These are phyloP conservation scores for Eriocheir sinensis DNA, from an alignment of 1,140 invertebrate species.

Conservation along the genomic window DNA sequence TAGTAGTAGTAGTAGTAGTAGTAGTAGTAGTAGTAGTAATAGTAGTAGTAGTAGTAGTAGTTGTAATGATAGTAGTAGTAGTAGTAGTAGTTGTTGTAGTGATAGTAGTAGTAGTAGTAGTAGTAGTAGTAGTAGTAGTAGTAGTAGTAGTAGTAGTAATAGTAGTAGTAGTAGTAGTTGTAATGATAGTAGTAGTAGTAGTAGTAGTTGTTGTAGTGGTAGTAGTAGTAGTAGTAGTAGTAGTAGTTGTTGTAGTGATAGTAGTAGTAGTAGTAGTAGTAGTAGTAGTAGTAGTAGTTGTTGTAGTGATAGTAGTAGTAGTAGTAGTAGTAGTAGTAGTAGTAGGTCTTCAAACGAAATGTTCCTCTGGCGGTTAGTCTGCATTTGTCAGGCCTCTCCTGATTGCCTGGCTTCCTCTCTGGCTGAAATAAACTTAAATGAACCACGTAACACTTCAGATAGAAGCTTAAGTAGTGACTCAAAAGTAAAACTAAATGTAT, in stretches of 20 bases:
- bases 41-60: not conserved
- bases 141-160: conserved; percentile 11
- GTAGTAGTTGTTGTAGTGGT: not conserved
- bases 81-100: not conserved
- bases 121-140: not conserved
- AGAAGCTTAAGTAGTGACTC: no score
- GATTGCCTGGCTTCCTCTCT: no score
- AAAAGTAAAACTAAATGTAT: no score
- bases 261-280: not conserved
- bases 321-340: no score
- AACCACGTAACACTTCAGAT: no score
- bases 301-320: no score
- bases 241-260: conserved; percentile 13
- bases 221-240: conserved; percentile 21
- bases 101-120: not conserved
- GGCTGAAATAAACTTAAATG: no score
- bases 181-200: not conserved
- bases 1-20: not conserved
- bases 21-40: not conserved
- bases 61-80: no score
- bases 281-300: not conserved
- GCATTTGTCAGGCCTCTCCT: no score
- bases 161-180: not conserved
- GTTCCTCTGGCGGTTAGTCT: no score
- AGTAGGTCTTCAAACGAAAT: no score